Percentiles rank a stretch among this genome's conserved stretches.
Evolutionary conservation across 2,113 vertebrate genomes (phyloP).

Genomic region (Zingel zingel): DNA sequence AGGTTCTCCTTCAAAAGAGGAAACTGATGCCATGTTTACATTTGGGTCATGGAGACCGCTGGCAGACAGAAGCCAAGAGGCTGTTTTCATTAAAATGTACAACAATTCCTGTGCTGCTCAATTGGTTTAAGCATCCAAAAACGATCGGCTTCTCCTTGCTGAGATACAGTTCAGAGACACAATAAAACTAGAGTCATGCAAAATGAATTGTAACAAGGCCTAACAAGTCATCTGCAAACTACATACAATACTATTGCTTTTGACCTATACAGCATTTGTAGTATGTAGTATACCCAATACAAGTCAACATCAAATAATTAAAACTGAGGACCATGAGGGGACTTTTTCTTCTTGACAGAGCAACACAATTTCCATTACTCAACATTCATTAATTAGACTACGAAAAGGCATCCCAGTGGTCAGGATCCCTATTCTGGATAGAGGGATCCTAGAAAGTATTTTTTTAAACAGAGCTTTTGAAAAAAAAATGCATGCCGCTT

Average conservation of each 20-base stretch:
- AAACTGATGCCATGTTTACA: slow-evolving; percentile 8
- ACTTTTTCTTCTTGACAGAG: not conserved
- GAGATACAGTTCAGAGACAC: slow-evolving; percentile 17
- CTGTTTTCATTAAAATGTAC: slow-evolving; percentile 28
- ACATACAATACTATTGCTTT: not conserved
- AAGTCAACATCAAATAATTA: slow-evolving; percentile 7
- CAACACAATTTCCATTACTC: not conserved
- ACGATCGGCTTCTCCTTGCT: slow-evolving; percentile 30
- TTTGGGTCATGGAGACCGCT: slow-evolving; percentile 1
- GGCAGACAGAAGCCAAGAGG: slow-evolving; percentile 3
- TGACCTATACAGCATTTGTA: not conserved
- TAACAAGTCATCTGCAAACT: slow-evolving; percentile 2
- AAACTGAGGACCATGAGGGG: slow-evolving; percentile 2
- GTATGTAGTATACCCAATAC: not conserved
- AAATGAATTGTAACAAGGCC: slow-evolving; percentile 41
- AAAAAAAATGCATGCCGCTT: not conserved
- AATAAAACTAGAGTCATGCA: slow-evolving; percentile 30
- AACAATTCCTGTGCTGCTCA: slow-evolving; percentile 11
- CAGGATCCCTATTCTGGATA: slow-evolving; percentile 11
- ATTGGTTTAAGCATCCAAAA: slow-evolving; percentile 38
- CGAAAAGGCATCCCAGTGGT: slow-evolving; percentile 1
- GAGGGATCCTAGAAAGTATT: slow-evolving; percentile 2
- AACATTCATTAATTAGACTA: slow-evolving; percentile 3
- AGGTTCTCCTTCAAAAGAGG: slow-evolving; percentile 17
- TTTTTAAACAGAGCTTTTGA: slow-evolving; percentile 11